Percentiles rank a stretch among this genome's conserved stretches.
These are phyloP conservation scores for Ecdyonurus torrentis DNA, from an alignment of 2,888 invertebrate species.

Conservation along the genomic window DNA sequence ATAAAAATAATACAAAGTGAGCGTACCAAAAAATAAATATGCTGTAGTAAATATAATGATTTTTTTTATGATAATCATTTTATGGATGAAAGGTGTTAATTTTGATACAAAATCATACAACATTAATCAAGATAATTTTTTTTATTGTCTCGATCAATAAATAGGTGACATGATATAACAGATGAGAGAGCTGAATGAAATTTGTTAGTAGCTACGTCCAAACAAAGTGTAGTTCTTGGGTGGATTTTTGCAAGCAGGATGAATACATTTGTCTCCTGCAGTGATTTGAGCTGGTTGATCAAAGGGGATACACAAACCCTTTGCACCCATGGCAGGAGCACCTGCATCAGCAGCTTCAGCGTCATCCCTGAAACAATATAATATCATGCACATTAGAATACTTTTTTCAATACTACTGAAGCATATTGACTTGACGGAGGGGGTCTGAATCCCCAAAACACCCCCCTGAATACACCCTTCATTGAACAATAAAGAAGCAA, in stretches of 20 bases:
- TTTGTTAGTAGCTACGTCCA: slow-evolving; percentile 92
- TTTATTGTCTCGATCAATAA: not conserved
- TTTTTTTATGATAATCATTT: too few species aligned
- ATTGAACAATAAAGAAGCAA: too few species aligned
- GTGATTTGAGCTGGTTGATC: slow-evolving; percentile 55
- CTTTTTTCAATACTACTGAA: too few species aligned
- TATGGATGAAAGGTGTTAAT: too few species aligned
- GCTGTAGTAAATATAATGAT: too few species aligned
- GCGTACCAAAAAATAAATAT: too few species aligned
- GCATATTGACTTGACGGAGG: too few species aligned
- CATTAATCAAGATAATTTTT: not conserved
- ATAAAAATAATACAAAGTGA: too few species aligned
- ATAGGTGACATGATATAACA: too few species aligned
- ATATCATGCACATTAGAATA: too few species aligned
- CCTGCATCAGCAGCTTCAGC: slow-evolving; percentile 48
- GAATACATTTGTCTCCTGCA: slow-evolving; percentile 58
- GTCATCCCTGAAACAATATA: slow-evolving; percentile 41
- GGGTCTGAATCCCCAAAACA: too few species aligned
- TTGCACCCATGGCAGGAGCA: slow-evolving; percentile 95
- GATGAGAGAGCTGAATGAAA: not conserved
- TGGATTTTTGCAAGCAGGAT: slow-evolving; percentile 63
- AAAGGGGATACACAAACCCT: slow-evolving; percentile 95
- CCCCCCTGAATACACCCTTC: too few species aligned
- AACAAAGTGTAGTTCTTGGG: slow-evolving; percentile 82
- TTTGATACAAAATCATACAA: not conserved